phyloP scores from a whole-genome alignment of 2,888 invertebrate genomes.

The Noctua janthe region DNA sequence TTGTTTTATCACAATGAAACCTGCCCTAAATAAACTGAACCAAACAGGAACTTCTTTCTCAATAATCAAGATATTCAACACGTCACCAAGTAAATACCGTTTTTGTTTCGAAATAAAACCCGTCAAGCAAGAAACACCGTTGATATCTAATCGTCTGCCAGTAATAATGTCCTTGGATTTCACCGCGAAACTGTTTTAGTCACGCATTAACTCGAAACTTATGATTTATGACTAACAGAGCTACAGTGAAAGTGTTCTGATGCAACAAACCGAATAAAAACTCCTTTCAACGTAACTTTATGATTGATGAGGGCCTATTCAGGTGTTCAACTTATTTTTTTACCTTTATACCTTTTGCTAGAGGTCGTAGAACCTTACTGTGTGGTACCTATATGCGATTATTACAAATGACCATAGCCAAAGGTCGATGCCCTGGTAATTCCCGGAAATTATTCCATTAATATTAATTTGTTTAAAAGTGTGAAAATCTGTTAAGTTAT shows the following conservation, averaged over 20 bases:
- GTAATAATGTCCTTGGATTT: constrained; percentile 72
- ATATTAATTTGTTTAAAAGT: constrained; percentile 61
- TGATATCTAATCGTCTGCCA: constrained; percentile 61
- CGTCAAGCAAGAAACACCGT: constrained; percentile 39
- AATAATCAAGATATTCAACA: constrained; percentile 40
- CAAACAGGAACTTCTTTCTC: constrained; percentile 37
- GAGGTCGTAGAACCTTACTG: constrained; percentile 71
- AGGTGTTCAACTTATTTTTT: constrained; percentile 74
- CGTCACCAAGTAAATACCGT: constrained; percentile 29
- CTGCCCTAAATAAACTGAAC: constrained; percentile 3
- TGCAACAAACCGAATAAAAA: constrained; percentile 74
- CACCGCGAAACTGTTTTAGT: constrained; percentile 72
- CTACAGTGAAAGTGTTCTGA: constrained; percentile 82
- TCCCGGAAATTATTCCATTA: constrained; percentile 62
- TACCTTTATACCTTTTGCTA: constrained; percentile 70
- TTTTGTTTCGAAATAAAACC: constrained; percentile 54
- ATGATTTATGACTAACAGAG: constrained; percentile 81
- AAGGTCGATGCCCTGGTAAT: constrained; percentile 53
- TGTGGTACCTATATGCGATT: constrained; percentile 61
- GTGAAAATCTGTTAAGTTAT: constrained; percentile 56
- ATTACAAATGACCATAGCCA: constrained; percentile 51
- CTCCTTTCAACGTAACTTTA: constrained; percentile 75
- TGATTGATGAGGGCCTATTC: constrained; percentile 85
- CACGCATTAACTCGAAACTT: constrained; percentile 68
- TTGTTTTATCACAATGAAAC: neutral